phyloP scores from a whole-genome alignment of 2,797 vertebrate genomes.

The Acrocephalus scirpaceus region DNA sequence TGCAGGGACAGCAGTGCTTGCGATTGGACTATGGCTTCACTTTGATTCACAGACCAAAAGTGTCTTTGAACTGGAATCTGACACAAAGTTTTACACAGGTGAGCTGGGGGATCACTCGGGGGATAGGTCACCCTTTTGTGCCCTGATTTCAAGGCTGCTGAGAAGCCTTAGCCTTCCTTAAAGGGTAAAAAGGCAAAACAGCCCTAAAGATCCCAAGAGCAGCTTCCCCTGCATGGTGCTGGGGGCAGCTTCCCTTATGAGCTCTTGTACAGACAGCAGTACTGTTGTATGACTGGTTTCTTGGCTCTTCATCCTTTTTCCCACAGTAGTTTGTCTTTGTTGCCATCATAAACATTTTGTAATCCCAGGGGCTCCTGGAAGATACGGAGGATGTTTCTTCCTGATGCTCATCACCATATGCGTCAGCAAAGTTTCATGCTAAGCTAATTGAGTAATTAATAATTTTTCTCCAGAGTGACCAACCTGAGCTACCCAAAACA shows the following conservation, averaged over 20 bases:
- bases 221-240: neutral
- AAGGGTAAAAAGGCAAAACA: neutral
- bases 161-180: neutral
- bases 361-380: neutral
- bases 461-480: neutral
- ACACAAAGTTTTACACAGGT: slow-evolving; percentile 90
- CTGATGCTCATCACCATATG: neutral
- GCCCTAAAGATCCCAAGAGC: neutral
- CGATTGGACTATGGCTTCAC: slow-evolving; percentile 92
- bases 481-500: neutral
- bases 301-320: neutral
- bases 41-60: slow-evolving; percentile 90
- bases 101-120: neutral
- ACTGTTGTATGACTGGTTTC: neutral
- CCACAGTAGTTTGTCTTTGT: neutral
- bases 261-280: neutral
- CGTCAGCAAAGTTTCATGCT: neutral
- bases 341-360: neutral
- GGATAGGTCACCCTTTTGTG: neutral
- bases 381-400: neutral
- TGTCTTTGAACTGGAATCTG: slow-evolving; percentile 84
- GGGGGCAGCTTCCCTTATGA: neutral
- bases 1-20: slow-evolving; percentile 91
- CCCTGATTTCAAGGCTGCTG: neutral
- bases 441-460: neutral